Conservation (phyloP, 1,140 invertebrate genomes). For the Pseudobourletiella spinata region DNA sequence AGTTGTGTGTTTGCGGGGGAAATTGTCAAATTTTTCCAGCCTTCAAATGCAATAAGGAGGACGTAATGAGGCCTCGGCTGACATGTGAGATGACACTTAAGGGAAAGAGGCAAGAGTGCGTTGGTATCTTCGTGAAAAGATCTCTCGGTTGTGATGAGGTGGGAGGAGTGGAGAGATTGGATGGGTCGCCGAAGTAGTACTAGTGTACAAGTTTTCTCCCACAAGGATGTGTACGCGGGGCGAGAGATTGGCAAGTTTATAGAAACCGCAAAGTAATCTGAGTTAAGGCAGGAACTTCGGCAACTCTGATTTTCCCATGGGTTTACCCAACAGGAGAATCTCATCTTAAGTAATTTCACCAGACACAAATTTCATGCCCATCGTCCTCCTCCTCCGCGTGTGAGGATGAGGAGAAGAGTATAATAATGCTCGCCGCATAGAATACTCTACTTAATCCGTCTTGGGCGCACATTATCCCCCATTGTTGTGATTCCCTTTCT, state of each 20-base stretch:
- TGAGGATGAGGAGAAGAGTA: background rate
- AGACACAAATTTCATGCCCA: background rate
- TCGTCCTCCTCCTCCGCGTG: background rate
- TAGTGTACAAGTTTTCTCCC: too few relatives aligned
- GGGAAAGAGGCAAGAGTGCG: background rate
- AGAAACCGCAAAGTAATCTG: constrained; percentile 11
- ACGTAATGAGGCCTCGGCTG: background rate
- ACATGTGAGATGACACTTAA: background rate
- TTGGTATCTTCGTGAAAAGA: background rate
- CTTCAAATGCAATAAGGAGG: too few relatives aligned
- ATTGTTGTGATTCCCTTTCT: too few relatives aligned
- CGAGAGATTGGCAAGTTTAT: constrained; percentile 9
- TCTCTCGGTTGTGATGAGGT: background rate
- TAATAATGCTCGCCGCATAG: background rate
- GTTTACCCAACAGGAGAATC: background rate
- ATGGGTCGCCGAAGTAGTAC: background rate
- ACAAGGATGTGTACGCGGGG: too few relatives aligned
- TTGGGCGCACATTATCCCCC: too few relatives aligned
- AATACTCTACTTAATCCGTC: background rate
- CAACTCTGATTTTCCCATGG: background rate
- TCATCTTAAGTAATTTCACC: background rate
- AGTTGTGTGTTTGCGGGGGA: too few relatives aligned
- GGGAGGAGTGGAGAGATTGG: background rate
- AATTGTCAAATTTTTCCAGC: too few relatives aligned
- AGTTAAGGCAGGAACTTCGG: background rate